Evolutionary conservation across 2,113 vertebrate species (phyloP).

Genomic region (Corydoras sp.): DNA sequence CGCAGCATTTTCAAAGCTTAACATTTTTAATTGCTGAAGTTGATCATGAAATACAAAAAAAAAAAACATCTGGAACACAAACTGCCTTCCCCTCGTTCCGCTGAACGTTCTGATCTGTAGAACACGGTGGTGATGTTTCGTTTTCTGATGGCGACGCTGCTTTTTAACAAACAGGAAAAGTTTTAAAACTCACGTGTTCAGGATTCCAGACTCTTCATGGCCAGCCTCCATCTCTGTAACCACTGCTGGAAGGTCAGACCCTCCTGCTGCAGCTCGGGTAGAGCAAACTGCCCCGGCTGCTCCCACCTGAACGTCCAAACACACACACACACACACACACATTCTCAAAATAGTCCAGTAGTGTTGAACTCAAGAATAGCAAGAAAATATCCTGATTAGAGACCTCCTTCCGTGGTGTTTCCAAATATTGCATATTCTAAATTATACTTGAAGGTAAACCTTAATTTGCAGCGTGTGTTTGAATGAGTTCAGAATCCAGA

Average conservation of each 20-base stretch:
- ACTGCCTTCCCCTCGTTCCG: neutral
- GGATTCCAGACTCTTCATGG: conserved; percentile 45
- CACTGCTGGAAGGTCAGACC: conserved; percentile 69
- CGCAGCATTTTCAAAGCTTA: neutral
- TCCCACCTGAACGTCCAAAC: conserved; percentile 76
- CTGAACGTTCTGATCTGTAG: too few species aligned
- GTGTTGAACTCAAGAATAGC: too few species aligned
- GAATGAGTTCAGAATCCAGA: neutral
- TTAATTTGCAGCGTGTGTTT: too few species aligned
- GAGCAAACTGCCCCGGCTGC: conserved; percentile 64
- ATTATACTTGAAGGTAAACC: too few species aligned
- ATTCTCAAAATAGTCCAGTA: neutral
- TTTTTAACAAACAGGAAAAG: neutral
- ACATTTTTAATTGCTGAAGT: conserved; percentile 20
- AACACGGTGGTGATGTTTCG: too few species aligned
- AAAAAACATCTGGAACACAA: conserved; percentile 20
- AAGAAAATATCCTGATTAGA: too few species aligned
- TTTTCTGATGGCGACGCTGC: too few species aligned
- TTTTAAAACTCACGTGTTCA: neutral
- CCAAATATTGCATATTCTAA: too few species aligned
- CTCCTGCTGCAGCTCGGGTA: conserved; percentile 55
- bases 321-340: too few species aligned
- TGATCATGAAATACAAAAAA: conserved; percentile 18
- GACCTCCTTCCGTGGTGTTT: too few species aligned
- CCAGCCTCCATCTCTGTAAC: conserved; percentile 68